These are phyloP conservation scores for Dicranocentrus wangi DNA, from an alignment of 2,888 invertebrate species.

Conservation along the genomic window DNA sequence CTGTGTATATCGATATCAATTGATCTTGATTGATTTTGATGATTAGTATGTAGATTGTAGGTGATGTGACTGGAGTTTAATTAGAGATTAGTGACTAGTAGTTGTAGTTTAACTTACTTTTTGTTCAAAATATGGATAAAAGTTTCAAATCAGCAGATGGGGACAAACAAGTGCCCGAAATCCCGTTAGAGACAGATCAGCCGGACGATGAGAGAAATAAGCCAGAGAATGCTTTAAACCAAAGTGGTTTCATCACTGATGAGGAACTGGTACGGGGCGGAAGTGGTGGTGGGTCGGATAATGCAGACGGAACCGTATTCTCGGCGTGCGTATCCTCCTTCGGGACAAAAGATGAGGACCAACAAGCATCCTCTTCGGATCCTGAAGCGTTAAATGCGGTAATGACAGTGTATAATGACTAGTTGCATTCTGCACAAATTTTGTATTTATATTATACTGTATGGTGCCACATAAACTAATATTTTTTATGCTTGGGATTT, in stretches of 20 bases:
- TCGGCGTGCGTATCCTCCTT: slow-evolving; percentile 41
- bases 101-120: no score
- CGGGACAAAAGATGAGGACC: slow-evolving; percentile 28
- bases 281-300: slow-evolving; percentile 21
- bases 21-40: no score
- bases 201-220: neutral
- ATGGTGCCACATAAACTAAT: neutral
- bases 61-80: no score
- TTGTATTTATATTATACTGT: neutral
- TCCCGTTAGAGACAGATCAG: slow-evolving; percentile 15
- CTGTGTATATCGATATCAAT: no score
- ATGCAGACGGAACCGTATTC: slow-evolving; percentile 49
- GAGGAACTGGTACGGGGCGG: slow-evolving; percentile 29
- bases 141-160: neutral
- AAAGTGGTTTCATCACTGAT: slow-evolving; percentile 57
- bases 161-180: slow-evolving; percentile 6
- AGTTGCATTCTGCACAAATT: neutral
- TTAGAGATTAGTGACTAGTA: no score
- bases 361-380: slow-evolving; percentile 29
- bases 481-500: slow-evolving; percentile 18
- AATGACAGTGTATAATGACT: neutral
- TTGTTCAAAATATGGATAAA: no score
- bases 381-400: slow-evolving; percentile 38
- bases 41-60: no score
- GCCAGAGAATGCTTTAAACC: slow-evolving; percentile 1